Percentiles rank a stretch among this genome's conserved stretches.
phyloP scores from a whole-genome alignment of 2,797 vertebrate species.

The Pangasius sanitwongsei region DNA sequence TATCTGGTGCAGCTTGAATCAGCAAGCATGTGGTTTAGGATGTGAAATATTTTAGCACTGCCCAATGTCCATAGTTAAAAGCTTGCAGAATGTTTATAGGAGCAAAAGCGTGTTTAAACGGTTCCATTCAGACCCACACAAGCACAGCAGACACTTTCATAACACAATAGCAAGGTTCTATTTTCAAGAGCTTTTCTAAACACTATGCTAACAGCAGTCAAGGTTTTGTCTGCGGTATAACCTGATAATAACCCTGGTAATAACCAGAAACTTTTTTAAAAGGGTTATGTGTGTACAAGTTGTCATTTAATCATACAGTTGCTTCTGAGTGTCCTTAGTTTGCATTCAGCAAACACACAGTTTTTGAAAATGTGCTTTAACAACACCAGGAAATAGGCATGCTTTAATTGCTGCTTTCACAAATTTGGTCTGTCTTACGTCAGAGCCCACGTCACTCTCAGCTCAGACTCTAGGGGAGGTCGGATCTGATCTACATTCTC shows the following conservation, averaged over 20 bases:
- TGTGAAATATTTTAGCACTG: neutral
- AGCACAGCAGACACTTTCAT: neutral
- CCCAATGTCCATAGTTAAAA: conserved; percentile 1
- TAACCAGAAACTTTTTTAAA: neutral
- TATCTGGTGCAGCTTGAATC: neutral
- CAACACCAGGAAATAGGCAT: conserved; percentile 17
- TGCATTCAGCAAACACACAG: neutral
- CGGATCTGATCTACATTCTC: neutral
- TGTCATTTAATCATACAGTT: neutral
- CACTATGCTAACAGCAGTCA: neutral
- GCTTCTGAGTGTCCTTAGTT: neutral
- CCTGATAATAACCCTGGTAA: neutral
- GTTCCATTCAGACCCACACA: neutral
- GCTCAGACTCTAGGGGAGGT: conserved; percentile 21
- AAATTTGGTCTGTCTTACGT: conserved; percentile 27
- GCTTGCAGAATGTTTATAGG: neutral
- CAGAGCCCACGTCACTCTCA: neutral
- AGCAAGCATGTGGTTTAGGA: conserved; percentile 5
- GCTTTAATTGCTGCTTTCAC: conserved; percentile 32
- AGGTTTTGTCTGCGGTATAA: neutral
- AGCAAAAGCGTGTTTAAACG: neutral
- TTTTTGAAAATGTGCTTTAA: conserved; percentile 19
- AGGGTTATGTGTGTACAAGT: neutral
- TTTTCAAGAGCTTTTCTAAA: conserved; percentile 11
- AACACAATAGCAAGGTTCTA: neutral